phyloP scores from a whole-genome alignment of 2,797 vertebrate species.

The Falco rusticolus region DNA sequence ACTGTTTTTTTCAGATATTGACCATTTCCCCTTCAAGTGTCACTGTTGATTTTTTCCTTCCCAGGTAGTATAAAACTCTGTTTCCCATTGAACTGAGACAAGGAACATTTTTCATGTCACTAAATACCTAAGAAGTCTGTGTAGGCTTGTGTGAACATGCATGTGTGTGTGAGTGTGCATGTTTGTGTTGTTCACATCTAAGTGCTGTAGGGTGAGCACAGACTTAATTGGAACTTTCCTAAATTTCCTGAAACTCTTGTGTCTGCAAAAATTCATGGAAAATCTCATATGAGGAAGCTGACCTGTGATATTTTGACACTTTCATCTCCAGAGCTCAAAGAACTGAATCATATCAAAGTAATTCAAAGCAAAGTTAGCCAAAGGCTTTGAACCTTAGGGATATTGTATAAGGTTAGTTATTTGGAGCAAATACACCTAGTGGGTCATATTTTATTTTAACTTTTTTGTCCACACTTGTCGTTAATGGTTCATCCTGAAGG shows the following conservation, averaged over 20 bases:
- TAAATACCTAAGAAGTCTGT: neutral
- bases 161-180: rapidly evolving
- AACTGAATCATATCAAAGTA: neutral
- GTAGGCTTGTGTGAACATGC: rapidly evolving
- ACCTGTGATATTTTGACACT: constrained; percentile 16
- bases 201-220: neutral
- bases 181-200: neutral
- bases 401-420: neutral
- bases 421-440: neutral
- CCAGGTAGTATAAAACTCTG: neutral
- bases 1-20: neutral
- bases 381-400: constrained; percentile 3
- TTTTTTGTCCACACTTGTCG: neutral
- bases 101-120: neutral
- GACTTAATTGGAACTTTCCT: neutral
- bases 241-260: neutral
- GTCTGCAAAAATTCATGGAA: constrained; percentile 22
- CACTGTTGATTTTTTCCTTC: neutral
- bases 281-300: constrained; percentile 20
- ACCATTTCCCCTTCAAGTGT: neutral
- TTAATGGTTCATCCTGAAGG: neutral
- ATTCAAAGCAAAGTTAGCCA: constrained; percentile 8
- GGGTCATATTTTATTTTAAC: constrained; percentile 5
- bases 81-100: neutral
- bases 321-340: constrained; percentile 6